These are phyloP conservation scores for Hermetia illucens DNA, from an alignment of 1,140 invertebrate genomes.

Conservation along the genomic window DNA sequence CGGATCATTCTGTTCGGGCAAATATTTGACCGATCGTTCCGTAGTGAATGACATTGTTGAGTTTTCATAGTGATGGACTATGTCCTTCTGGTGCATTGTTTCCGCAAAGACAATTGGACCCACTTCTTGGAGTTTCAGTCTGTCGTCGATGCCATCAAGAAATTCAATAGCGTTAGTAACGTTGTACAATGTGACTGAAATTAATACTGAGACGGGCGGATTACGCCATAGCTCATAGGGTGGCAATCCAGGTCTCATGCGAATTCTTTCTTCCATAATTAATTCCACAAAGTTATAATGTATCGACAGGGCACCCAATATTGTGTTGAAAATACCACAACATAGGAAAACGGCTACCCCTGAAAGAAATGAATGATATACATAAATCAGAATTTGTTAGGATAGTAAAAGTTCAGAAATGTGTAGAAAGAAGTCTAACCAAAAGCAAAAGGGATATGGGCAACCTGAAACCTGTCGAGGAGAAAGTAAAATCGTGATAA, in stretches of 20 bases:
- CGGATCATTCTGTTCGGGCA: constrained; percentile 35
- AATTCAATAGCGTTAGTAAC: constrained; percentile 45
- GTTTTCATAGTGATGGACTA: constrained; percentile 38
- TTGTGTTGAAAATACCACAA: too few species aligned
- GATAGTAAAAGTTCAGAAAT: too few species aligned
- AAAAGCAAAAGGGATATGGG: too few species aligned
- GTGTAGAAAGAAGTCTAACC: too few species aligned
- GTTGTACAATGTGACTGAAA: constrained; percentile 50
- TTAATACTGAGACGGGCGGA: constrained; percentile 32
- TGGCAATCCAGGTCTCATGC: background rate
- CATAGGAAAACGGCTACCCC: too few species aligned
- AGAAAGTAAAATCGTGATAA: too few species aligned
- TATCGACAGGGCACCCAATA: too few species aligned
- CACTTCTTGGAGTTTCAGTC: constrained; percentile 37
- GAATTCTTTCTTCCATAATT: background rate
- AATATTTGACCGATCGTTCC: constrained; percentile 32
- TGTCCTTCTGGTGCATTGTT: constrained; percentile 36
- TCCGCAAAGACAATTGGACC: constrained; percentile 42
- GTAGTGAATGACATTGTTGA: constrained; percentile 41
- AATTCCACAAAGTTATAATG: background rate
- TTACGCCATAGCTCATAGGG: constrained; percentile 32
- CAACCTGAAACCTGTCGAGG: too few species aligned
- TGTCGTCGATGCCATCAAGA: constrained; percentile 29
- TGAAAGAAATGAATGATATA: too few species aligned
- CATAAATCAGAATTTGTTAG: too few species aligned